Evolutionary conservation across 2,888 invertebrate genomes (phyloP).

Genomic region (Aromia moschata): DNA sequence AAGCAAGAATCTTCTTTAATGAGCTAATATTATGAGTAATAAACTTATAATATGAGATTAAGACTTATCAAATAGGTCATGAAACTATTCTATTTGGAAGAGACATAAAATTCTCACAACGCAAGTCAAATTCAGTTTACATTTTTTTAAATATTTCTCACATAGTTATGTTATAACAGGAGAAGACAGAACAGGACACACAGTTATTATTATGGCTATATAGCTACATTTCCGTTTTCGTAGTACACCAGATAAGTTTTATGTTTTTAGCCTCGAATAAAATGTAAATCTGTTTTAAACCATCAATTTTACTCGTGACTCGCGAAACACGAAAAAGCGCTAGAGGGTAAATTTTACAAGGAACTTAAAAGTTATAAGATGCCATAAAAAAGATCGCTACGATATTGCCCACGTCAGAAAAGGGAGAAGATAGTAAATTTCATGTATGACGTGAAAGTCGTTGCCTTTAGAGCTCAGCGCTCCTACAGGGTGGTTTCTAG

Average conservation of each 20-base stretch:
- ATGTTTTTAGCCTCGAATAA: slow-evolving; percentile 1
- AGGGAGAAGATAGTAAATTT: slow-evolving; percentile 37
- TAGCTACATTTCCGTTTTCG: neutral
- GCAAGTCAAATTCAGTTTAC: too few relatives aligned
- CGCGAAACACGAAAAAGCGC: slow-evolving; percentile 25
- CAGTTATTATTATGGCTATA: too few relatives aligned
- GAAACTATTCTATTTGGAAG: too few relatives aligned
- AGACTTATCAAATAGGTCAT: too few relatives aligned
- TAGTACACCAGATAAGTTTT: neutral
- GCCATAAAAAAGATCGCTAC: slow-evolving; percentile 35
- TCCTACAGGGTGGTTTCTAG: slow-evolving; percentile 10
- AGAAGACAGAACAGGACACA: too few relatives aligned
- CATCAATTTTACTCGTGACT: slow-evolving; percentile 33
- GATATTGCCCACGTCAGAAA: slow-evolving; percentile 30
- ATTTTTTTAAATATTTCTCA: too few relatives aligned
- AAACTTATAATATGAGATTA: too few relatives aligned
- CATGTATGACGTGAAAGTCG: slow-evolving; percentile 30
- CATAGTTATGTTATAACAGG: too few relatives aligned
- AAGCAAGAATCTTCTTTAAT: too few relatives aligned
- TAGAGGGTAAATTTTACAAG: slow-evolving; percentile 34
- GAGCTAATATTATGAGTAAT: too few relatives aligned
- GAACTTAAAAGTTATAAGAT: slow-evolving; percentile 37
- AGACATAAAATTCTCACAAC: too few relatives aligned
- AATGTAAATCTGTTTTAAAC: slow-evolving; percentile 10
- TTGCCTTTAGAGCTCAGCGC: neutral